phyloP scores from a whole-genome alignment of 2,888 invertebrate genomes.

The Pseudoips prasinana region DNA sequence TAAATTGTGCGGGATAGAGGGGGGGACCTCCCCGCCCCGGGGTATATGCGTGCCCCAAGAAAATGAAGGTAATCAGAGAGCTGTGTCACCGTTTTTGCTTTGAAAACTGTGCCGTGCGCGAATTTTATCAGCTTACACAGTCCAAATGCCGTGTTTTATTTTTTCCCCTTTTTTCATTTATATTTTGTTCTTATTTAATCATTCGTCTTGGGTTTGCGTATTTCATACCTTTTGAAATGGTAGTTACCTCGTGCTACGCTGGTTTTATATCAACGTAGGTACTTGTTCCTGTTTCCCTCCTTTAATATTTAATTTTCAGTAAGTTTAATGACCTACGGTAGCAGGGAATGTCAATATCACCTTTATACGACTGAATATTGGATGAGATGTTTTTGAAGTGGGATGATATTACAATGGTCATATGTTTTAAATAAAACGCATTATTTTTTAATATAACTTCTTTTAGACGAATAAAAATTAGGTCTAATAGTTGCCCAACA shows the following conservation, averaged over 20 bases:
- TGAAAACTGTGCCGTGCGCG: constrained; percentile 44
- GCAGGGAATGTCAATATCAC: too few relatives aligned
- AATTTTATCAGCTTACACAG: constrained; percentile 41
- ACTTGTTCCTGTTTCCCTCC: too few relatives aligned
- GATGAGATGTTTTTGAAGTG: too few relatives aligned
- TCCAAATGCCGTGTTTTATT: constrained; percentile 27
- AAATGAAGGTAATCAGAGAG: constrained; percentile 74
- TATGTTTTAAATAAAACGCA: too few relatives aligned
- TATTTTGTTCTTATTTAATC: constrained; percentile 26
- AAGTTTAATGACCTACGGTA: too few relatives aligned
- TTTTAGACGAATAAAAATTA: too few relatives aligned
- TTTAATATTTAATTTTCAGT: too few relatives aligned
- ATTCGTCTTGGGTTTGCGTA: constrained; percentile 22
- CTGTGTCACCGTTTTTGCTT: constrained; percentile 40
- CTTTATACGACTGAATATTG: too few relatives aligned
- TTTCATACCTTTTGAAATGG: constrained; percentile 8
- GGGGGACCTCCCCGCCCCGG: constrained; percentile 36
- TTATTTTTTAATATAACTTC: too few relatives aligned
- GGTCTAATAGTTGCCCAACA: too few relatives aligned
- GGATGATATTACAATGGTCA: too few relatives aligned
- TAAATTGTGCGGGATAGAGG: constrained; percentile 59
- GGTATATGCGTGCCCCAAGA: constrained; percentile 66
- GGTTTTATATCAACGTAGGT: constrained; percentile 1
- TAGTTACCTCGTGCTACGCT: constrained; percentile 1
- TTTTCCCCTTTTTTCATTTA: constrained; percentile 20